Conservation (phyloP, 1,140 invertebrate genomes). For the Ceratitis capitata region DNA sequence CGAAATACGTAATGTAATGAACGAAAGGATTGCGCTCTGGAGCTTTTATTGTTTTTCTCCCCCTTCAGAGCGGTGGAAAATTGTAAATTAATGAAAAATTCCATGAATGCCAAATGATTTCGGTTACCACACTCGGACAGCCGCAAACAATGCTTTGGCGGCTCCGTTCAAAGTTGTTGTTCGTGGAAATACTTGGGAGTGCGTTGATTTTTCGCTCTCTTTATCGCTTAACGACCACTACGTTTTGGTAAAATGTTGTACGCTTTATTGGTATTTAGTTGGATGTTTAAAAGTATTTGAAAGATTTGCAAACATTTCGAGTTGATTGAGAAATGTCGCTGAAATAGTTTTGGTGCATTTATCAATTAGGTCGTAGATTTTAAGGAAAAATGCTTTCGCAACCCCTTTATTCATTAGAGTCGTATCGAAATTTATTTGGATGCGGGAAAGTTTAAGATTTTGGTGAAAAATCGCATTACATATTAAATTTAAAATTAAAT, state of each 20-base stretch:
- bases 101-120: constrained; percentile 35
- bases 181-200: not conserved
- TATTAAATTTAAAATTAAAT: too few relatives aligned
- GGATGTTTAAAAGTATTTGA: not conserved
- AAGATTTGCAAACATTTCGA: not conserved
- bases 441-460: too few relatives aligned
- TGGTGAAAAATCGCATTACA: too few relatives aligned
- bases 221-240: too few relatives aligned
- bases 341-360: not conserved
- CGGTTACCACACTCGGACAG: not conserved
- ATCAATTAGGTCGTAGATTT: not conserved
- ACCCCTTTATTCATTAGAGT: too few relatives aligned
- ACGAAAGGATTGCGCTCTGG: not conserved
- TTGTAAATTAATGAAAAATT: constrained; percentile 38
- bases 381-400: not conserved
- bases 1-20: not conserved
- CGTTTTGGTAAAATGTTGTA: not conserved
- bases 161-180: not conserved
- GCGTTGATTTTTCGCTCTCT: not conserved
- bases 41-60: too few relatives aligned
- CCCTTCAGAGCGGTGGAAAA: too few relatives aligned
- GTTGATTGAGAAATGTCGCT: not conserved
- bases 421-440: too few relatives aligned
- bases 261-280: not conserved
- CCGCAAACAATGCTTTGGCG: not conserved